Evolutionary conservation across 2,797 vertebrate species (phyloP).

Genomic region (Podargus strigoides): DNA sequence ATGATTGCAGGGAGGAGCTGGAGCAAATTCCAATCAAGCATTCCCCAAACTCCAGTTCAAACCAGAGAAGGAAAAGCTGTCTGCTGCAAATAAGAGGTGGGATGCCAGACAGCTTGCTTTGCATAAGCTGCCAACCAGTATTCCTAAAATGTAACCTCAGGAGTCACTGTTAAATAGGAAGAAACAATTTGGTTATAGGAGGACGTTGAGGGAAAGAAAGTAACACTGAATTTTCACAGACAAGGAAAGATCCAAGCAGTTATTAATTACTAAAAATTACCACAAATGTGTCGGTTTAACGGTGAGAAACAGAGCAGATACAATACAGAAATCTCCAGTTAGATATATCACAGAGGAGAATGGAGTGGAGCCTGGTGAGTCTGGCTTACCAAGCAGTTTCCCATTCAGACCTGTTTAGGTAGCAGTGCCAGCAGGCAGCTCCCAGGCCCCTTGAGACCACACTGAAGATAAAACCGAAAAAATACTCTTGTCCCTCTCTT

Average conservation of each 20-base stretch:
- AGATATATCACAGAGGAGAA: neutral
- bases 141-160: neutral
- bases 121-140: neutral
- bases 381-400: neutral
- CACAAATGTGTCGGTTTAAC: neutral
- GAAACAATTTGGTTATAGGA: neutral
- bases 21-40: neutral
- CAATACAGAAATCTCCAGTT: neutral
- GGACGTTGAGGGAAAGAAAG: neutral
- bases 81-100: neutral
- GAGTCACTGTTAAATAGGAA: neutral
- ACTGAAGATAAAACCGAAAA: neutral
- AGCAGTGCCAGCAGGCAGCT: neutral
- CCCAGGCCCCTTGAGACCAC: neutral
- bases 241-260: neutral
- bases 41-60: neutral
- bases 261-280: neutral
- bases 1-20: constrained; percentile 2
- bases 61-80: neutral
- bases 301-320: neutral
- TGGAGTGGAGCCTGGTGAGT: neutral
- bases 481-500: neutral
- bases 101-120: neutral
- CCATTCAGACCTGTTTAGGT: neutral
- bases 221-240: neutral